These are phyloP conservation scores for Anticlea derivata DNA, from an alignment of 2,888 invertebrate species.

Conservation along the genomic window DNA sequence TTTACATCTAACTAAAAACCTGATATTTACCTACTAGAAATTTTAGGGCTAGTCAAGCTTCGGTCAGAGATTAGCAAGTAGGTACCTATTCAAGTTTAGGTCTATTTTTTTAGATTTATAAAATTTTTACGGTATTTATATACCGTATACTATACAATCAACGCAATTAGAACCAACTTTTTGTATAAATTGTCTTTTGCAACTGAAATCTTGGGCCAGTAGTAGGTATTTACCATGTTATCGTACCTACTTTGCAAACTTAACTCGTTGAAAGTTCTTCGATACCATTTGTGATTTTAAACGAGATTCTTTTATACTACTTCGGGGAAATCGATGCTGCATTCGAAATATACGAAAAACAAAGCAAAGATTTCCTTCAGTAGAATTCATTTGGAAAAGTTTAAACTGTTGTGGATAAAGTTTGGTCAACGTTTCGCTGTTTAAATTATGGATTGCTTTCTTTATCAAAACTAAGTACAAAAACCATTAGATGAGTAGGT, in stretches of 20 bases:
- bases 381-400: slow-evolving; percentile 13
- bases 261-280: slow-evolving; percentile 21
- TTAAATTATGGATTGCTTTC: slow-evolving; percentile 10
- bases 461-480: slow-evolving; percentile 10
- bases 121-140: too few relatives aligned
- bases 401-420: slow-evolving; percentile 6
- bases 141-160: too few relatives aligned
- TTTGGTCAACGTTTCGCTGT: slow-evolving; percentile 2
- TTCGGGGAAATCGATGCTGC: slow-evolving; percentile 42
- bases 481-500: slow-evolving; percentile 6
- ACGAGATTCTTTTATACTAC: slow-evolving; percentile 26
- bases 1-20: not conserved
- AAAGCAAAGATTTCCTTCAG: slow-evolving; percentile 16
- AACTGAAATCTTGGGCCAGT: too few relatives aligned
- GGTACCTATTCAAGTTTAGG: too few relatives aligned
- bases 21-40: too few relatives aligned
- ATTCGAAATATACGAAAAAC: slow-evolving; percentile 37
- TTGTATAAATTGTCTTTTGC: too few relatives aligned
- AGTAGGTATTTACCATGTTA: too few relatives aligned
- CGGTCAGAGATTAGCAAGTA: too few relatives aligned
- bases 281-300: slow-evolving; percentile 26
- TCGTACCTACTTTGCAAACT: slow-evolving; percentile 16
- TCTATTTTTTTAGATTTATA: too few relatives aligned
- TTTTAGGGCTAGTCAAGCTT: too few relatives aligned
- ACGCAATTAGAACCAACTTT: too few relatives aligned